These are phyloP conservation scores for Philaenus spumarius DNA, from an alignment of 1,140 invertebrate genomes.

Conservation along the genomic window DNA sequence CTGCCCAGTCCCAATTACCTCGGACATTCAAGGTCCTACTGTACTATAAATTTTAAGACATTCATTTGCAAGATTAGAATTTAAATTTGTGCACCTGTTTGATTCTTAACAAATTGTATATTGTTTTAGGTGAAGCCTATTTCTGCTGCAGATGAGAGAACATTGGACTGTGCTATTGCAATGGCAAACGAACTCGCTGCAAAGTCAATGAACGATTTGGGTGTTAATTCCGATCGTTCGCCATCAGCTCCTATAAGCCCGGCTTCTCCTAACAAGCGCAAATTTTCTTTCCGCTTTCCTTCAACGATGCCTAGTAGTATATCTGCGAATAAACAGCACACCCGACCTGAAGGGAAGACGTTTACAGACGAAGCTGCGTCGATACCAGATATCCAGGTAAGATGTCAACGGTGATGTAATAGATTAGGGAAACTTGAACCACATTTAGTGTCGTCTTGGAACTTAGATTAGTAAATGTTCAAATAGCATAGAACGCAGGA, in stretches of 20 bases:
- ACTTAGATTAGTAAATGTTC: not conserved
- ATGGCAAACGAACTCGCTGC: conserved; percentile 88
- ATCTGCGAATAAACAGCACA: conserved; percentile 39
- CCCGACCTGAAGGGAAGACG: conserved; percentile 65
- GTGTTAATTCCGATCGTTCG: conserved; percentile 36
- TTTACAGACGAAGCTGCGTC: conserved; percentile 86
- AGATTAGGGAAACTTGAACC: not conserved
- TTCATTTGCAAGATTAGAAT: too few relatives aligned
- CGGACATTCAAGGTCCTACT: too few relatives aligned
- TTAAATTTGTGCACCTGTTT: too few relatives aligned
- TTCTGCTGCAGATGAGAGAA: conserved; percentile 87
- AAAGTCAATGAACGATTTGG: conserved; percentile 78
- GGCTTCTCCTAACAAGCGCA: conserved; percentile 72
- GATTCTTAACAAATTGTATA: too few relatives aligned
- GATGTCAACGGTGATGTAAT: not conserved
- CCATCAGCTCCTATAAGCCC: conserved; percentile 58
- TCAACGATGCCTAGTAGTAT: conserved; percentile 28
- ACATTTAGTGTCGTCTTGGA: conserved; percentile 1
- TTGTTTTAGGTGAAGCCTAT: conserved; percentile 75
- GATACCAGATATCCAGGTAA: conserved; percentile 83
- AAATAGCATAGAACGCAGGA: too few relatives aligned
- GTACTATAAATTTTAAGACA: too few relatives aligned
- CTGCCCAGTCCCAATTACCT: too few relatives aligned
- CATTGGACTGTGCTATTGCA: conserved; percentile 89
- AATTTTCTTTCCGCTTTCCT: conserved; percentile 83